These are phyloP conservation scores for Ypsolopha scabrella DNA, from an alignment of 2,888 invertebrate genomes.

Conservation along the genomic window DNA sequence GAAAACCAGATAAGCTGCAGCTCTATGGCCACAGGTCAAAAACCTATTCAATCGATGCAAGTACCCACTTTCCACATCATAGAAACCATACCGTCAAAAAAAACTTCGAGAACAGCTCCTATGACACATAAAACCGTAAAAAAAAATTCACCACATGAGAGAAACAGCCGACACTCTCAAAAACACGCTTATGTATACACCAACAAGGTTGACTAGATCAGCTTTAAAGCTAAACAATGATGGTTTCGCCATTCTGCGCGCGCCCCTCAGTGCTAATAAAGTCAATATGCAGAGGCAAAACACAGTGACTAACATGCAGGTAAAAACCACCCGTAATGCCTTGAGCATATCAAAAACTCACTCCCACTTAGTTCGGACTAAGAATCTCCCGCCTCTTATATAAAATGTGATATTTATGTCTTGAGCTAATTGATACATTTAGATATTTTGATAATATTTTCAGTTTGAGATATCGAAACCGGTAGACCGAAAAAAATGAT, in stretches of 20 bases:
- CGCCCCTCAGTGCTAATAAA: constrained; percentile 48
- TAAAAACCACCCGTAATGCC: constrained; percentile 40
- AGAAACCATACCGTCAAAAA: constrained; percentile 32
- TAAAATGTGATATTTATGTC: constrained; percentile 15
- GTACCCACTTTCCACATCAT: constrained; percentile 22
- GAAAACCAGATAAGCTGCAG: constrained; percentile 67
- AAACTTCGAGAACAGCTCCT: too few relatives aligned
- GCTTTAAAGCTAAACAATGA: constrained; percentile 45
- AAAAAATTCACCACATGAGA: constrained; percentile 40
- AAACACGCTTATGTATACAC: constrained; percentile 36
- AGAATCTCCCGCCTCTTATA: constrained; percentile 52
- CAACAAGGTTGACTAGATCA: constrained; percentile 47
- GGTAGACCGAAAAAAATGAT: too few relatives aligned
- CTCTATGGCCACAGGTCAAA: constrained; percentile 44
- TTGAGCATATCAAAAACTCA: constrained; percentile 53
- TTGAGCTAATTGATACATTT: too few relatives aligned
- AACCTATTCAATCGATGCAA: constrained; percentile 10
- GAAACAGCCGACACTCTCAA: constrained; percentile 36
- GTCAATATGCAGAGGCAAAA: constrained; percentile 41
- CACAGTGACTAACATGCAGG: constrained; percentile 24
- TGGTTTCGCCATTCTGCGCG: constrained; percentile 52
- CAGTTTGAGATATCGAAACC: too few relatives aligned
- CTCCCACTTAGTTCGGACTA: constrained; percentile 36
- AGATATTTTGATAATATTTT: too few relatives aligned
- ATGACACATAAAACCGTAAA: too few relatives aligned